Conservation (phyloP, 1,140 invertebrate genomes). For the Anadara kagoshimensis region DNA sequence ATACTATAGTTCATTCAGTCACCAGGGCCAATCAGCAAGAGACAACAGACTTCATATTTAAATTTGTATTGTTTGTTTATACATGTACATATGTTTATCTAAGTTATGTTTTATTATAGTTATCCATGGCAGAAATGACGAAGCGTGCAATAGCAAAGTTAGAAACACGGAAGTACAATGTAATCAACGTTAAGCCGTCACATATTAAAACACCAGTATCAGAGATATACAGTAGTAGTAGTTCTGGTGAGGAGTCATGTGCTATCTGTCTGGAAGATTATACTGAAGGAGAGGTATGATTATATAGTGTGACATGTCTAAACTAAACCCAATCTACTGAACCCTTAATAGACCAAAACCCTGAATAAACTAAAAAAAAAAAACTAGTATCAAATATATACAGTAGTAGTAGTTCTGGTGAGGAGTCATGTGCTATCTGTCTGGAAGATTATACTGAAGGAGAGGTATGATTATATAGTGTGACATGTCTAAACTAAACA, state of each 20-base stretch:
- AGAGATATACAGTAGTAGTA: conserved; percentile 50
- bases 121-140: conserved; percentile 64
- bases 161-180: conserved; percentile 66
- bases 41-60: not conserved
- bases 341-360: no score
- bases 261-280: conserved; percentile 75
- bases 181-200: conserved; percentile 20
- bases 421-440: conserved; percentile 73
- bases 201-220: conserved; percentile 40
- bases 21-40: no score
- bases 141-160: conserved; percentile 69
- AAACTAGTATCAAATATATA: conserved; percentile 41
- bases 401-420: conserved; percentile 56
- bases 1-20: no score
- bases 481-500: not conserved
- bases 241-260: conserved; percentile 66
- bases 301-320: not conserved
- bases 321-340: no score
- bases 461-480: conserved; percentile 51
- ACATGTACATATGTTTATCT: not conserved
- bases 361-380: no score
- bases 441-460: conserved; percentile 73
- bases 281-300: conserved; percentile 64
- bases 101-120: conserved; percentile 46
- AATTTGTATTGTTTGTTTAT: not conserved